Base-by-base conservation (phyloP, 1,140 invertebrate species). In the Pinna nobilis region DNA sequence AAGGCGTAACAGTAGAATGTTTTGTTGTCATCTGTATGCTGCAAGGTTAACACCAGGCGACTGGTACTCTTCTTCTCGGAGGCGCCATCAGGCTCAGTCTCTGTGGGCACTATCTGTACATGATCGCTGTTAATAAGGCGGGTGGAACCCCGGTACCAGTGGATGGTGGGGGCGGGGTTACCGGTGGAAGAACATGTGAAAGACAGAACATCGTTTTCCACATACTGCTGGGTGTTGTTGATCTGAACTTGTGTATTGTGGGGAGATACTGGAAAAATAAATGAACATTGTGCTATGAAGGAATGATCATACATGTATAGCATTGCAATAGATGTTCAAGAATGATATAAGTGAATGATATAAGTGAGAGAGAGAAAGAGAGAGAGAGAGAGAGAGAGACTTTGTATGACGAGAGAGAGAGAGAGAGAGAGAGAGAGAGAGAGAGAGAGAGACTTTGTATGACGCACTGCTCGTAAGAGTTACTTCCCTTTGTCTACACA, bases 121-220 rank as follows among this genome's bases (percentile, higher is more conserved):
- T 18, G 61, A 51, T 51, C 57, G 23, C 49, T 66, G 5, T 55
- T 32, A 20, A 30, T 59, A 20, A 78, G 28, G 61, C 70, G 55
- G 55, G 64, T 25, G 13, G 72, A 74, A 49, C 80, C 78, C 68
- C 76, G 76, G 23, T 69, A 65, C 81, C 81, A 82, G 33, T 35
- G 67, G 23, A 84, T 77, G 6, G 61, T 73, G 2, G 82, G 80
- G 20, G 55, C 25, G 33, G 82, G 82, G 59, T 81, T 82, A 32
- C 79, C 82, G 0, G 18, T 51, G 1, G 81, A 76, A 7, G 47
- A 50, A 55, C 81, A 82, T 0, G 71, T 80, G 32, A 82, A 70
- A 5, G 25, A 33, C 0, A 82, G 37, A 2, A 65, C 70, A 9
- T 78, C 37, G 18, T 71, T 71, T 67, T 82, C 80, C 1, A 57